These are phyloP conservation scores for Hydrolagus colliei DNA, from an alignment of 2,797 vertebrate species.

Conservation along the genomic window DNA sequence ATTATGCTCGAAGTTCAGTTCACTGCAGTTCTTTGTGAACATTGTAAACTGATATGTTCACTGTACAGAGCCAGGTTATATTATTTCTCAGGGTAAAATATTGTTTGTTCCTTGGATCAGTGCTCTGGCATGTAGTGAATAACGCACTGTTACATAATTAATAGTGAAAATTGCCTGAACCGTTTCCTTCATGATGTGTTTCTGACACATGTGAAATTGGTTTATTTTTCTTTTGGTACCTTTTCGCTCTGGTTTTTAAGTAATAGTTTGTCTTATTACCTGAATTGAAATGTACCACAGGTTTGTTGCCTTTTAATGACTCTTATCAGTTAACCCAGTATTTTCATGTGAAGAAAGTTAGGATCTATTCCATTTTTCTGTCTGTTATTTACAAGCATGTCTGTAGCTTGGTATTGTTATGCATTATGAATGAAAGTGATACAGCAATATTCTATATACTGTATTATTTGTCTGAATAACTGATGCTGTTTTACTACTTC, in stretches of 20 bases:
- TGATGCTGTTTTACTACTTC: not conserved
- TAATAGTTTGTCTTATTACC: not conserved
- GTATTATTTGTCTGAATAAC: slow-evolving; percentile 1
- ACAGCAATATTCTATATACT: not conserved
- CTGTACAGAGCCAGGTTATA: not conserved
- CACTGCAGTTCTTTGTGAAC: not conserved
- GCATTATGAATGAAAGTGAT: not conserved
- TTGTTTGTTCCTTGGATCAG: slow-evolving; percentile 1
- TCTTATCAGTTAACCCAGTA: not conserved
- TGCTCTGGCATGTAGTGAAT: slow-evolving; percentile 19
- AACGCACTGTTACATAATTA: slow-evolving; percentile 10
- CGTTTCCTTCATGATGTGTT: slow-evolving; percentile 2
- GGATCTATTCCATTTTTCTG: not conserved
- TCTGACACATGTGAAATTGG: not conserved
- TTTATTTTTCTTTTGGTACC: slow-evolving; percentile 8
- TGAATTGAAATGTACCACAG: not conserved
- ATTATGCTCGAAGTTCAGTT: not conserved
- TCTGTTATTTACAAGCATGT: not conserved
- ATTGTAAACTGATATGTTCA: not conserved
- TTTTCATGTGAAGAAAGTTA: not conserved
- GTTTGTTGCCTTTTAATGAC: not conserved
- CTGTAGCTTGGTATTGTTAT: not conserved
- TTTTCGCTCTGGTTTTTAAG: not conserved
- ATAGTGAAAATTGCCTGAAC: slow-evolving; percentile 19
- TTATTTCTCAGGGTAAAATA: slow-evolving; percentile 24